Evolutionary conservation across 2,797 vertebrate species (phyloP).

Genomic region (Paguma larvata): DNA sequence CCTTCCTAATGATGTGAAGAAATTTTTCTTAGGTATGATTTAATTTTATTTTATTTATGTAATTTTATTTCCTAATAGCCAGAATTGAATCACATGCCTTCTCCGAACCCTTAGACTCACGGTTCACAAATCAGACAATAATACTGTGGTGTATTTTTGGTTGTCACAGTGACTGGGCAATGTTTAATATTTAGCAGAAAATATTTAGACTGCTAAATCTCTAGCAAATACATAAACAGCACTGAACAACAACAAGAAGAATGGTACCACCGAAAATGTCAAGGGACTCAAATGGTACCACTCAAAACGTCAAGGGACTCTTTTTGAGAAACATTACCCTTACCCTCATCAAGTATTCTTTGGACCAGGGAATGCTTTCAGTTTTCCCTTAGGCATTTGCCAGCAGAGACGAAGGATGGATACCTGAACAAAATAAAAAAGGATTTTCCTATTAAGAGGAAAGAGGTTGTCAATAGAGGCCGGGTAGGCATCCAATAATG

Average conservation of each 20-base stretch:
- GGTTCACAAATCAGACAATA: not conserved
- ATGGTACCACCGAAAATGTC: not conserved
- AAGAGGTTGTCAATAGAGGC: not conserved
- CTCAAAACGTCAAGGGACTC: not conserved
- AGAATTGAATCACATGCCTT: not conserved
- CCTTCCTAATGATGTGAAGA: not conserved
- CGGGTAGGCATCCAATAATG: not conserved
- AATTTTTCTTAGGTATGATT: not conserved
- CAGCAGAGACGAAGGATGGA: not conserved
- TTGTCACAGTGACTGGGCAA: not conserved
- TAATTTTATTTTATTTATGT: not conserved
- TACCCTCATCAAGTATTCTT: not conserved
- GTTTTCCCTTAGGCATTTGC: not conserved
- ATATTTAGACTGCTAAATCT: not conserved
- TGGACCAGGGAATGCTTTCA: not conserved
- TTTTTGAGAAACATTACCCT: not conserved
- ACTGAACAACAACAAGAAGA: not conserved
- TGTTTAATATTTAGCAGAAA: not conserved
- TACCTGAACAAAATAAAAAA: not conserved
- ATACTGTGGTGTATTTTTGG: not conserved
- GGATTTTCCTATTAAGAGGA: not conserved
- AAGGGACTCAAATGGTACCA: not conserved
- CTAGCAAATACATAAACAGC: not conserved
- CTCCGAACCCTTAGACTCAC: not conserved
- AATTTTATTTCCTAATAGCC: slow-evolving; percentile 9